Conservation (phyloP, 2,888 invertebrate genomes). For the Athalia cordata region DNA sequence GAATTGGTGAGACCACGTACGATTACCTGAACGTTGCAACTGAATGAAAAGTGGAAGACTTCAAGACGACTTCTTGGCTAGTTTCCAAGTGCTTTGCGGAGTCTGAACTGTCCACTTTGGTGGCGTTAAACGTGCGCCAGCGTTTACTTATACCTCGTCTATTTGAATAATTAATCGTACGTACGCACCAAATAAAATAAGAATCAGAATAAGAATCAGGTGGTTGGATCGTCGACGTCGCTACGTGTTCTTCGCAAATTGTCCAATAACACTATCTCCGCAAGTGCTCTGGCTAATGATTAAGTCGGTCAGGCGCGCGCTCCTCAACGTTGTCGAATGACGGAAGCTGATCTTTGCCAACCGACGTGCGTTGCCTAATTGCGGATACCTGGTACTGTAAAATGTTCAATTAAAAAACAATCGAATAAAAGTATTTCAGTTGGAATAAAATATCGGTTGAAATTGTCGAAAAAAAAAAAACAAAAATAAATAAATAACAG, state of each 20-base stretch:
- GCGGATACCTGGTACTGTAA: not conserved
- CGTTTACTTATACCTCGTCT: too few species aligned
- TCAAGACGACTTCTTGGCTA: conserved; percentile 23
- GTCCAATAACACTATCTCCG: not conserved
- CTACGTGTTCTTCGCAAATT: not conserved
- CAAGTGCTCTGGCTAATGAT: conserved; percentile 27
- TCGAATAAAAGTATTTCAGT: too few species aligned
- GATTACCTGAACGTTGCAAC: conserved; percentile 28
- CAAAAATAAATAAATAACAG: too few species aligned
- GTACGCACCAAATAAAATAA: conserved; percentile 41
- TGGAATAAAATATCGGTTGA: not conserved
- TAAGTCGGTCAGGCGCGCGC: conserved; percentile 29
- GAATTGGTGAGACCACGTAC: not conserved
- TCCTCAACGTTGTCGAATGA: conserved; percentile 12
- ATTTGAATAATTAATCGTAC: conserved; percentile 36
- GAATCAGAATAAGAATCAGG: not conserved
- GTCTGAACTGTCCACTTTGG: conserved; percentile 15
- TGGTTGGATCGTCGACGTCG: not conserved
- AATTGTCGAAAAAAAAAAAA: not conserved
- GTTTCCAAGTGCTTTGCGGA: not conserved
- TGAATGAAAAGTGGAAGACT: conserved; percentile 6
- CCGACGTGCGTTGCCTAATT: conserved; percentile 38
- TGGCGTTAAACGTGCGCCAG: conserved; percentile 36
- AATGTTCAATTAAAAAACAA: too few species aligned
- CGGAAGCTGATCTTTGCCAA: conserved; percentile 38